Evolutionary conservation across 2,797 vertebrate species (phyloP).

Genomic region (Gymnodraco acuticeps): DNA sequence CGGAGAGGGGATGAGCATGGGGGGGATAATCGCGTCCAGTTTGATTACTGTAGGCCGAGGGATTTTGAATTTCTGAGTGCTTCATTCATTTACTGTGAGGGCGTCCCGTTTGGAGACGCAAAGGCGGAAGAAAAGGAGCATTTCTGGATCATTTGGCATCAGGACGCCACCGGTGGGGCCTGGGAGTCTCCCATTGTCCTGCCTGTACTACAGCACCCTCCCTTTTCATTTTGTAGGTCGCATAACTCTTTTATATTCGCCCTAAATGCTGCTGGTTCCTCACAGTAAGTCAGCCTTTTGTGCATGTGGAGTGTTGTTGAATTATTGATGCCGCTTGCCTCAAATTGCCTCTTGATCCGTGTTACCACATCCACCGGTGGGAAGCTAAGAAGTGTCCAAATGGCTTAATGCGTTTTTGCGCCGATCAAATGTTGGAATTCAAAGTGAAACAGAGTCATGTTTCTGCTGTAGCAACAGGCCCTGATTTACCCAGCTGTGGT

Average conservation of each 20-base stretch:
- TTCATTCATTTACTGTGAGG: slow-evolving; percentile 67
- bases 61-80: slow-evolving; percentile 35
- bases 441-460: slow-evolving; percentile 35
- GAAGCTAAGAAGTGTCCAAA: slow-evolving; percentile 13
- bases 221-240: slow-evolving; percentile 27
- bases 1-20: slow-evolving; percentile 41
- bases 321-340: slow-evolving; percentile 39
- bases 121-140: slow-evolving; percentile 17
- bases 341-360: slow-evolving; percentile 7
- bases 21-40: slow-evolving; percentile 40
- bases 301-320: slow-evolving; percentile 34
- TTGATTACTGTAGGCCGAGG: slow-evolving; percentile 54
- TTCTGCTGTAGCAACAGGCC: slow-evolving; percentile 40
- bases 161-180: slow-evolving; percentile 57
- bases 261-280: slow-evolving; percentile 6
- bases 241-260: slow-evolving; percentile 36
- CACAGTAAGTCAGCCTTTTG: slow-evolving; percentile 55
- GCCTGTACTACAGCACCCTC: slow-evolving; percentile 30
- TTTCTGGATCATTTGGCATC: slow-evolving; percentile 54
- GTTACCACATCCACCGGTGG: background rate
- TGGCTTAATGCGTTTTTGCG: background rate
- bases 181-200: slow-evolving; percentile 77
- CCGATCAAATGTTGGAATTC: slow-evolving; percentile 11
- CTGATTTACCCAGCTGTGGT: background rate
- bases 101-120: slow-evolving; percentile 31